Conservation (phyloP, 2,113 vertebrate species). For the Percina caprodes region DNA sequence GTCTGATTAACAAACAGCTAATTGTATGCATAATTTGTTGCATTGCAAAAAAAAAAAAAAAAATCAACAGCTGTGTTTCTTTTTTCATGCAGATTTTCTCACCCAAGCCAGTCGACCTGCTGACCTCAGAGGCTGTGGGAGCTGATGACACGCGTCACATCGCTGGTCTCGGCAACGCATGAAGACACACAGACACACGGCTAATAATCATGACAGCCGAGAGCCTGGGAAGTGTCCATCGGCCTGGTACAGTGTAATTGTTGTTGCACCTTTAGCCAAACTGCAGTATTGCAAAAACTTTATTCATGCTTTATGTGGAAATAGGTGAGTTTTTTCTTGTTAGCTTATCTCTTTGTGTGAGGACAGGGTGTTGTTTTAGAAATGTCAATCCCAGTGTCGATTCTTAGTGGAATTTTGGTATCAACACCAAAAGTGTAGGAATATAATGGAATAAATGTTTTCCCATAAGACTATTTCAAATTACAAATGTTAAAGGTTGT, state of each 20-base stretch:
- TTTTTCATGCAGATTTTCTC: neutral
- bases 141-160: neutral
- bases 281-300: neutral
- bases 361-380: neutral
- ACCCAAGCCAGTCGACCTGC: neutral
- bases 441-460: too few relatives aligned
- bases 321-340: neutral
- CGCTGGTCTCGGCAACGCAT: neutral
- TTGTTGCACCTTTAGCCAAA: neutral
- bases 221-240: neutral
- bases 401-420: neutral
- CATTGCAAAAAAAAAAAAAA: neutral
- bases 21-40: neutral
- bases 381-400: neutral
- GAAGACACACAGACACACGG: neutral
- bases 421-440: too few relatives aligned
- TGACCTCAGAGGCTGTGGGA: neutral
- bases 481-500: too few relatives aligned
- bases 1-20: neutral
- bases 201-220: neutral
- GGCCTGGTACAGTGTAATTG: neutral
- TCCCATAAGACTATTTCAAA: too few relatives aligned
- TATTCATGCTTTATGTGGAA: neutral
- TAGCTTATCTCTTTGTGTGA: neutral
- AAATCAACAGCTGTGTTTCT: constrained; percentile 3